Percentiles rank a stretch among this genome's conserved stretches.
Conservation (phyloP, 2,797 vertebrate genomes). For the Myotis pilosus region DNA sequence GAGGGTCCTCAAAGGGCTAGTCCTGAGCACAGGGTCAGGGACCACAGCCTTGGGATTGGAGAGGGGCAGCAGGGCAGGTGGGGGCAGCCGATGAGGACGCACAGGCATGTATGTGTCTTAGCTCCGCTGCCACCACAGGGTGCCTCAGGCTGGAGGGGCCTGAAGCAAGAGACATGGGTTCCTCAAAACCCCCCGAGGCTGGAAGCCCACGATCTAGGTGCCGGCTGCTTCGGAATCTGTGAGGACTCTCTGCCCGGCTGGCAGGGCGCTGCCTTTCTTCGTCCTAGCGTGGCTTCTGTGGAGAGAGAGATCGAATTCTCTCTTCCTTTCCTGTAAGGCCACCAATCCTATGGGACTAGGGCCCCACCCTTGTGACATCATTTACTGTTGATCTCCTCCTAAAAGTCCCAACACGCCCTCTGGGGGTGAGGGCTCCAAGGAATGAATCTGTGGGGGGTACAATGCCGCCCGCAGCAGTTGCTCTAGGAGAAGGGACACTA, state of each 20-base stretch:
- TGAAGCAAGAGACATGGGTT: too few species aligned
- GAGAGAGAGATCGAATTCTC: not conserved
- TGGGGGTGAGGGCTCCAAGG: not conserved
- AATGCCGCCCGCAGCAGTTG: not conserved
- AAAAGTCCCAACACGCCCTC: not conserved
- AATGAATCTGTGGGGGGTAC: not conserved
- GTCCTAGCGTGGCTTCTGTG: not conserved
- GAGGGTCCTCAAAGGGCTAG: not conserved
- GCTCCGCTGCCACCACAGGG: too few species aligned
- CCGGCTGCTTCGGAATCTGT: too few species aligned
- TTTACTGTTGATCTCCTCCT: not conserved
- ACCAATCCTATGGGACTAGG: not conserved
- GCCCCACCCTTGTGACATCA: not conserved
- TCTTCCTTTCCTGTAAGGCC: not conserved
- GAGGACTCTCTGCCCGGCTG: not conserved
- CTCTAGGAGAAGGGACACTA: not conserved
- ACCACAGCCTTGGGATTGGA: not conserved
- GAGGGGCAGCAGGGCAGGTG: not conserved
- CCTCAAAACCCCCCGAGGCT: not conserved
- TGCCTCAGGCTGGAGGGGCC: not conserved
- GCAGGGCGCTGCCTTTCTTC: not conserved
- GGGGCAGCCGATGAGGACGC: not conserved
- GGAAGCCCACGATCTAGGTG: not conserved
- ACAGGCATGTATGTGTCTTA: not conserved
- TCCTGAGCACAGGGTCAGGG: not conserved